A percentile compares a stretch with the other conserved stretches of the same genome.
Conservation (phyloP, 1,140 invertebrate genomes). For the honey bee (Apis mellifera) region Amel_HAv3.1 CM009941.2:7614001-7614500, state of each 20-base stretch:
- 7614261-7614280: constrained; percentile 79
- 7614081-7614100: no score
- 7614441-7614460: constrained; percentile 57
- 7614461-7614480: constrained; percentile 76
- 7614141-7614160: not conserved
- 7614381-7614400: constrained; percentile 78
- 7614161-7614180: not conserved
- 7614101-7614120: not conserved
- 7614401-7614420: constrained; percentile 54
- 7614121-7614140: not conserved
- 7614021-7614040: no score
- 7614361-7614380: constrained; percentile 71
- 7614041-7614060: no score
- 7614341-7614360: constrained; percentile 73
- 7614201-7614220: constrained; percentile 11
- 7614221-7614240: constrained; percentile 9
- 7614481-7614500: constrained; percentile 75
- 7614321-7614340: constrained; percentile 77
- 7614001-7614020: no score
- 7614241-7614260: constrained; percentile 42
- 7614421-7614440: constrained; percentile 37
- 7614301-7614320: constrained; percentile 63
- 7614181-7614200: not conserved
- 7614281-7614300: constrained; percentile 58
- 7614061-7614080: no score